These are phyloP conservation scores for Eretmochelys imbricata DNA, from an alignment of 2,113 vertebrate species.

Conservation along the genomic window DNA sequence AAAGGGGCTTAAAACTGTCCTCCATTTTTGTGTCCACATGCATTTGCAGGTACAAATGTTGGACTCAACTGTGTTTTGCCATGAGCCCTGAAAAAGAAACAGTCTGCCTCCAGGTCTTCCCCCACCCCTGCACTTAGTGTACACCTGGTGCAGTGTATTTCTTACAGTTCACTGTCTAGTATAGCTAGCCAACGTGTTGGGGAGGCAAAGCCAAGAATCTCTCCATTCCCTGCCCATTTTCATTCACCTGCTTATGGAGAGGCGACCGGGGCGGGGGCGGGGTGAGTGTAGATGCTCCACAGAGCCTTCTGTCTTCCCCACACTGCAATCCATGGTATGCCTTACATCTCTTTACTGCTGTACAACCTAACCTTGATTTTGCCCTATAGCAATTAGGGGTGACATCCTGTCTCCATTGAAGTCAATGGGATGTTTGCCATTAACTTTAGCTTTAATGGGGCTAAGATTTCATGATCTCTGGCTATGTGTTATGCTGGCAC, in stretches of 20 bases:
- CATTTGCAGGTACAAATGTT: not conserved
- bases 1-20: not conserved
- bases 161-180: not conserved
- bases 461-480: not conserved
- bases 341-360: not conserved
- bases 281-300: not conserved
- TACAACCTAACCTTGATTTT: not conserved
- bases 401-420: not conserved
- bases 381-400: no score
- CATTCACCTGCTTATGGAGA: not conserved
- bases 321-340: no score
- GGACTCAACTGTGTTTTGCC: not conserved
- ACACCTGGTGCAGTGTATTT: no score
- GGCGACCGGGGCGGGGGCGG: rapidly evolving
- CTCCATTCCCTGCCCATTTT: not conserved
- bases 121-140: not conserved
- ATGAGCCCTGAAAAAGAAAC: not conserved
- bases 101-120: not conserved
- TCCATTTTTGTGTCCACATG: not conserved
- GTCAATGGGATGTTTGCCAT: not conserved
- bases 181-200: no score
- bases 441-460: not conserved
- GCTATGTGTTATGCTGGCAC: not conserved
- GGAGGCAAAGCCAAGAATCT: not conserved
- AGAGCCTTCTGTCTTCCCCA: not conserved